phyloP scores from a whole-genome alignment of 2,888 invertebrate genomes.

The Brachylomia viminalis region DNA sequence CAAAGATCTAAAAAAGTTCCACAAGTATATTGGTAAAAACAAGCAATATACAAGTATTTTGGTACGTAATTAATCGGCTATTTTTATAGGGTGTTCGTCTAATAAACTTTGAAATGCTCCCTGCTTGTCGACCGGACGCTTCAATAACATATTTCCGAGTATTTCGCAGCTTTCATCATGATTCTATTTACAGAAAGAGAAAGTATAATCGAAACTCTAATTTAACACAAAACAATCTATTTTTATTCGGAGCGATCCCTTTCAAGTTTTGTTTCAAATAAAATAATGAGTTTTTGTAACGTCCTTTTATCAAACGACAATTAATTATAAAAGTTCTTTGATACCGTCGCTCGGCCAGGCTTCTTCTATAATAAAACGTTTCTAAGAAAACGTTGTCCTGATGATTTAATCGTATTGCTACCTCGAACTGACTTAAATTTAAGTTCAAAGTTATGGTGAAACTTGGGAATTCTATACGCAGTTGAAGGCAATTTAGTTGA shows the following conservation, averaged over 20 bases:
- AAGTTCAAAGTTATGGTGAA: conserved; percentile 37
- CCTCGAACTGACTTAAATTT: conserved; percentile 39
- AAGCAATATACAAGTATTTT: conserved; percentile 6
- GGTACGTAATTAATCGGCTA: conserved; percentile 14
- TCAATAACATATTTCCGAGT: conserved; percentile 15
- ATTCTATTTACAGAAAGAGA: conserved; percentile 32
- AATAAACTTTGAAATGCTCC: conserved; percentile 20
- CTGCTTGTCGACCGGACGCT: conserved; percentile 17
- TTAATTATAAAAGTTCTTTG: conserved; percentile 64
- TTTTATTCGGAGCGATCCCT: conserved; percentile 31
- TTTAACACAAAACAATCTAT: conserved; percentile 51
- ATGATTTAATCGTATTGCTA: conserved; percentile 39
- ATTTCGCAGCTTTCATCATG: conserved; percentile 15
- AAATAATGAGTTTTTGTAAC: conserved; percentile 56
- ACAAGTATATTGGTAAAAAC: conserved; percentile 17
- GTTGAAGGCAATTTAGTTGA: conserved; percentile 29
- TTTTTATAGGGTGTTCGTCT: background rate
- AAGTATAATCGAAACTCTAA: conserved; percentile 31
- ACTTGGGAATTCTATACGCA: conserved; percentile 41
- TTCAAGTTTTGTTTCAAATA: conserved; percentile 40
- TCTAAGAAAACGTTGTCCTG: conserved; percentile 41
- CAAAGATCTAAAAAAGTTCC: conserved; percentile 3
- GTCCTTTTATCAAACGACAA: conserved; percentile 61
- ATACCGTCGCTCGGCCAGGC: conserved; percentile 25
- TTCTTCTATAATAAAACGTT: conserved; percentile 53